These are phyloP conservation scores for Phalacrocorax brasilianus DNA, from an alignment of 2,113 vertebrate species.

Conservation along the genomic window DNA sequence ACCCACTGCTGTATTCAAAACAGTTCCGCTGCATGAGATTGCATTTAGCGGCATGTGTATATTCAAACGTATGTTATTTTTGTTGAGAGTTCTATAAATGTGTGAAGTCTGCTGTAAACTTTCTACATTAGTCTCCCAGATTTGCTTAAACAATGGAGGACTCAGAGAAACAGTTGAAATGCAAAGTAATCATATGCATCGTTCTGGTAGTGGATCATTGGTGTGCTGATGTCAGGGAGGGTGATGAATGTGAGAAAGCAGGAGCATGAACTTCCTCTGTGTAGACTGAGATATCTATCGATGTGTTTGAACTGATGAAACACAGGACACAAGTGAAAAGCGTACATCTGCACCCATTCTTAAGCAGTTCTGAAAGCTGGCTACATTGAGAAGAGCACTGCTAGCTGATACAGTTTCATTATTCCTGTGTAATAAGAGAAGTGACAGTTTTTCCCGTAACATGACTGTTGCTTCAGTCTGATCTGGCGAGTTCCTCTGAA, in stretches of 20 bases:
- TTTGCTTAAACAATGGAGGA: neutral
- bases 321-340: neutral
- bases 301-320: neutral
- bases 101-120: neutral
- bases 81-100: neutral
- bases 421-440: neutral
- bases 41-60: neutral
- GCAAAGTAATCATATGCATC: fast-evolving
- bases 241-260: neutral
- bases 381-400: neutral
- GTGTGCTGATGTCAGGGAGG: neutral
- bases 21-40: neutral
- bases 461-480: neutral
- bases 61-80: neutral
- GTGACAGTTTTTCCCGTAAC: neutral
- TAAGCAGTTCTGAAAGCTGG: neutral
- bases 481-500: neutral
- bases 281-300: neutral
- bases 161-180: neutral
- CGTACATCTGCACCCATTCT: neutral
- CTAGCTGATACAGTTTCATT: neutral
- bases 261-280: neutral
- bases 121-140: neutral
- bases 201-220: neutral
- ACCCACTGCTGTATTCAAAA: neutral